Evolutionary conservation across 2,113 vertebrate genomes (phyloP), one percentile per base, ranked within the genome.

Genomic region (Puffinus mauretanicus): DNA sequence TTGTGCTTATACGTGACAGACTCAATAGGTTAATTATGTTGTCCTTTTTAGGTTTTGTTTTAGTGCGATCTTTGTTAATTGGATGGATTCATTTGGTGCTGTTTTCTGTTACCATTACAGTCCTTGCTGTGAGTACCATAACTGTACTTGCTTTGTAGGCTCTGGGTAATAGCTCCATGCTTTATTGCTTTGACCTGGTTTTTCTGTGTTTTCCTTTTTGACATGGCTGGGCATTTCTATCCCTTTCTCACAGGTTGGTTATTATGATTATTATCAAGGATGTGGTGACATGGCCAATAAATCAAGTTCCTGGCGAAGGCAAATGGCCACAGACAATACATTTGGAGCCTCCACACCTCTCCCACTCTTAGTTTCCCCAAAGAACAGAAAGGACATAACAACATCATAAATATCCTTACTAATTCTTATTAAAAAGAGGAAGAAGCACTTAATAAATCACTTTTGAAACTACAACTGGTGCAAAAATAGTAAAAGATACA

Each of bases 211-310:
- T 95, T 95, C 61, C 30, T 55, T 96, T 96, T 96, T 94, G 51
- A 84, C 47, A 91, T 93, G 88, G 88, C 76, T 73, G 55, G 73
- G 81, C 38, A 95, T 95, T 96, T 96, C 76, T 77, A 57, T 82
- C 66, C 75, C 78, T 83, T 95, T 91, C 65, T 96, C 77, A 55
- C 64, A 95, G 86, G 85, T 83, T 96, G 88, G 70, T 96, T 97
- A 96, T 97, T 94, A 94, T 80, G 55, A 95, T 96, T 97, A 94
- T 97, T 98, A 96, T 91, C 94, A 96, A 93, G 93, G 87, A 96
- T 96, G 55, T 87, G 88, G 89, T 95, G 96, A 96, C 42, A 51
- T 57, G 83, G 72, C 84, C 27, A 95, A 82, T 95, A 94, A 98
- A 97, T 95, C 55, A 94, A 95, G 78, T 85, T 95, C 80, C 72